Evolutionary conservation across 2,113 vertebrate species (phyloP), one percentile per base, ranked within the genome.

Genomic region (Aythya baeri): DNA sequence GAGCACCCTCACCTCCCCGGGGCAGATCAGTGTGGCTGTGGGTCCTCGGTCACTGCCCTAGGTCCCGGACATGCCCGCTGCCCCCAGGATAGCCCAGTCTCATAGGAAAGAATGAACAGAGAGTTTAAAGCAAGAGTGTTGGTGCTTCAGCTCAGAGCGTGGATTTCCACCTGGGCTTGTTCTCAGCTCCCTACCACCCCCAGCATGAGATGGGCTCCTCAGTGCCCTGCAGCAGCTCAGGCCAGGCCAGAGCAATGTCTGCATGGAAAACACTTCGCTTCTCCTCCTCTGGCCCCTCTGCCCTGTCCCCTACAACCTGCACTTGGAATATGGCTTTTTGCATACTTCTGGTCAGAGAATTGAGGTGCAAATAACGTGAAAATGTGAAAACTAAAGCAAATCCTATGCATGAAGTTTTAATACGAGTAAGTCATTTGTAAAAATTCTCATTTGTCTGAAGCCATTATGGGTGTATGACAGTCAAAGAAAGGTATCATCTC

Each of bases 371-470:
- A 86, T 82, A 38, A 77, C 71, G 8, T 67, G 57, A 79, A 80
- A 77, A 80, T 52, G 38, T 79, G 91, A 5, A 2, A 76, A 75
- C 50, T 84, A 94, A 92, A 88, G 20, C 57, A 46, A 81, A 79
- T 95, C 57, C 54, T 87, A 4, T 57, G 91, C 8, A 50, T 90
- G 50, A 52, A 95, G 93, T 91, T 96, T 92, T 93, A 96, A 94
- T 94, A 65, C 25, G 65, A 85, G 76, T 75, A 91, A 96, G 50
- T 43, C n/a, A 89, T 78, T 96, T 83, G 23, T 96, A 94, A 95
- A 91, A 46, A 67, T 83, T 54, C 36, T 94, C 59, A 54, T 89
- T 86, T 93, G 36, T 80, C 68, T 72, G 79, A 94, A 89, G 62
- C 77, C 26, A 55, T 91, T 91, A 74, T 43, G 68, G 13, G 44